These are phyloP conservation scores for Sylvia borin DNA, from an alignment of 2,797 vertebrate genomes.

Conservation along the genomic window DNA sequence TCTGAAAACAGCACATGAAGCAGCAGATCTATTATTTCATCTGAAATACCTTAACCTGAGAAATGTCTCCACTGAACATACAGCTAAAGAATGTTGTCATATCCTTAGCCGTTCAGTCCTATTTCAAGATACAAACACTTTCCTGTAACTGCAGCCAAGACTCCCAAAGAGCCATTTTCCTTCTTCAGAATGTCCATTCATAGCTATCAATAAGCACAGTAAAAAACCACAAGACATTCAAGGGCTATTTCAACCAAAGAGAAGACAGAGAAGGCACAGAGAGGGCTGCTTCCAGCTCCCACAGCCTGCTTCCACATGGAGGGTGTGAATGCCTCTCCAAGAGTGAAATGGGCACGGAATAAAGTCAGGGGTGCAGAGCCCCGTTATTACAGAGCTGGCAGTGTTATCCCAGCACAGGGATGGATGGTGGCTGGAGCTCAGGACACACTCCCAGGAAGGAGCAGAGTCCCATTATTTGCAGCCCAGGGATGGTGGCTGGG, in stretches of 20 bases:
- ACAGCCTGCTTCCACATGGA: background rate
- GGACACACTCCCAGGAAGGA: background rate
- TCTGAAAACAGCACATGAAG: background rate
- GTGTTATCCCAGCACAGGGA: too few species aligned
- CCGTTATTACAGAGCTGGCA: background rate
- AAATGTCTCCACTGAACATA: background rate
- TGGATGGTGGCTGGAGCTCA: background rate
- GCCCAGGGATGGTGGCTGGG: background rate
- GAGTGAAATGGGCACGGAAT: background rate
- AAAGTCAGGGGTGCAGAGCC: background rate
- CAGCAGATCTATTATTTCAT: background rate
- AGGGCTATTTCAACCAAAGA: background rate
- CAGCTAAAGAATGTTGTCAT: fast-evolving
- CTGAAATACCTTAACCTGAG: background rate
- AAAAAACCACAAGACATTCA: background rate
- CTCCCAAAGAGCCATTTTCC: background rate
- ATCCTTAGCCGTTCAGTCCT: background rate
- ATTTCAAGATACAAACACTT: background rate
- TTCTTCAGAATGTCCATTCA: background rate
- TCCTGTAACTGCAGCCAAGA: background rate
- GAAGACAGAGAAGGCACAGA: background rate
- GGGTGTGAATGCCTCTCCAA: background rate
- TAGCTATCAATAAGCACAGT: background rate
- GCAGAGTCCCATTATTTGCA: background rate
- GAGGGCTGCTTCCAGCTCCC: background rate